A percentile compares a stretch with the other conserved stretches of the same genome.
Evolutionary conservation across 2,888 invertebrate species (phyloP).

Genomic region (Ophion costatus): DNA sequence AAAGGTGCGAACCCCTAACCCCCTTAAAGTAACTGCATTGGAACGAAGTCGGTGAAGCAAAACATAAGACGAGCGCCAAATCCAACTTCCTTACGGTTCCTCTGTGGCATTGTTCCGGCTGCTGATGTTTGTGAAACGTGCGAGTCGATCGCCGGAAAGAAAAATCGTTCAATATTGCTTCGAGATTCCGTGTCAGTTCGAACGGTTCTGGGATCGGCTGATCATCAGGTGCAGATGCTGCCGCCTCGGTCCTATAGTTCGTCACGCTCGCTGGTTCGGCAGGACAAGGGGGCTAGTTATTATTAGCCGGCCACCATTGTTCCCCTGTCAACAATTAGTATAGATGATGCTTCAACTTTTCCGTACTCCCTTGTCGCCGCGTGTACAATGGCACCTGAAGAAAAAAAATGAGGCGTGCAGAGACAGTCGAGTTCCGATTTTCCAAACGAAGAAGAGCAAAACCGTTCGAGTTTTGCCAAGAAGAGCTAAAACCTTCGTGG

Average conservation of each 20-base stretch:
- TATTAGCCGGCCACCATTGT: constrained; percentile 78
- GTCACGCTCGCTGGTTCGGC: constrained; percentile 41
- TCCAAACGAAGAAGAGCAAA: neutral
- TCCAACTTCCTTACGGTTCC: neutral
- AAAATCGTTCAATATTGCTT: constrained; percentile 39
- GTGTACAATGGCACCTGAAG: constrained; percentile 40
- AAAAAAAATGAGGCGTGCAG: constrained; percentile 12
- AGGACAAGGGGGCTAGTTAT: constrained; percentile 74
- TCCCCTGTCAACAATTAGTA: constrained; percentile 81
- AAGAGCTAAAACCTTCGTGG: neutral
- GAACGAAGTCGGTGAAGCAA: neutral
- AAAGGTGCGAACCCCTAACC: too few relatives aligned
- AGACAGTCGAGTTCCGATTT: constrained; percentile 7
- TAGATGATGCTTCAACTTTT: constrained; percentile 79
- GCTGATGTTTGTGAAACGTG: constrained; percentile 23
- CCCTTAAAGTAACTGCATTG: neutral
- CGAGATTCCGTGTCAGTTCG: constrained; percentile 33
- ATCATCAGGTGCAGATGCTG: constrained; percentile 63
- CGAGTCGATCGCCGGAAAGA: neutral
- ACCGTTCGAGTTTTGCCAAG: neutral
- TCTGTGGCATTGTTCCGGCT: constrained; percentile 8
- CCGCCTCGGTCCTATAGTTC: constrained; percentile 48
- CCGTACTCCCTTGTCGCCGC: neutral
- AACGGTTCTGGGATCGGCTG: constrained; percentile 18
- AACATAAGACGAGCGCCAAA: neutral